Percentiles rank a stretch among this genome's conserved stretches.
Conservation (phyloP, 2,797 vertebrate genomes). For the Furcifer pardalis region DNA sequence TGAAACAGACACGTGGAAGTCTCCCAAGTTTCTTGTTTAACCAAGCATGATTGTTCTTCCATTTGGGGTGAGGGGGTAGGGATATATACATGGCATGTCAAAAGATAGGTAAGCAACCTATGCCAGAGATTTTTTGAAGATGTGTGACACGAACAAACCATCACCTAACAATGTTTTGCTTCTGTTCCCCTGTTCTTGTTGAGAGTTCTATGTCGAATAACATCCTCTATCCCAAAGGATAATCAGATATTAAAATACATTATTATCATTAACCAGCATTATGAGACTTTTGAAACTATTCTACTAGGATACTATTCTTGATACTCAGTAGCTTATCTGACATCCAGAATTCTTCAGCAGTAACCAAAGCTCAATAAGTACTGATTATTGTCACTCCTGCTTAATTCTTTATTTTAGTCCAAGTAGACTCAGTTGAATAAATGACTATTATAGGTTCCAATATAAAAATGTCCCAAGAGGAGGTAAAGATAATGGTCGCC, state of each 20-base stretch:
- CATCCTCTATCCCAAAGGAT: neutral
- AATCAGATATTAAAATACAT: slow-evolving; percentile 1
- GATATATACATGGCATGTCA: neutral
- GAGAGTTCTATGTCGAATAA: neutral
- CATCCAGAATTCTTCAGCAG: neutral
- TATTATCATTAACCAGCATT: slow-evolving; percentile 22
- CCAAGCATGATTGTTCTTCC: neutral
- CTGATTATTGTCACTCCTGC: too few species aligned
- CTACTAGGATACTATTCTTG: neutral
- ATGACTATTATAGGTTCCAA: too few species aligned
- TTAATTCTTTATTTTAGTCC: neutral
- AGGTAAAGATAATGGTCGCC: too few species aligned
- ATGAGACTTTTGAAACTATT: slow-evolving; percentile 9
- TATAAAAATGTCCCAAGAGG: too few species aligned
- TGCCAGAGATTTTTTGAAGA: neutral
- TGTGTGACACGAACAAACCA: neutral
- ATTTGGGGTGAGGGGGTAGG: too few species aligned
- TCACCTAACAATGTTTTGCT: neutral
- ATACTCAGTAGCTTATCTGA: neutral
- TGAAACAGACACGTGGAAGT: neutral
- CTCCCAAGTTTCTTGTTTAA: neutral
- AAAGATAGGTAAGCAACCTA: neutral
- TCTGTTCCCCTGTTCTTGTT: neutral
- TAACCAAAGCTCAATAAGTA: neutral
- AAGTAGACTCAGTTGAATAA: neutral